Evolutionary conservation across 2,797 vertebrate genomes (phyloP).

Genomic region (Lacerta viridis): DNA sequence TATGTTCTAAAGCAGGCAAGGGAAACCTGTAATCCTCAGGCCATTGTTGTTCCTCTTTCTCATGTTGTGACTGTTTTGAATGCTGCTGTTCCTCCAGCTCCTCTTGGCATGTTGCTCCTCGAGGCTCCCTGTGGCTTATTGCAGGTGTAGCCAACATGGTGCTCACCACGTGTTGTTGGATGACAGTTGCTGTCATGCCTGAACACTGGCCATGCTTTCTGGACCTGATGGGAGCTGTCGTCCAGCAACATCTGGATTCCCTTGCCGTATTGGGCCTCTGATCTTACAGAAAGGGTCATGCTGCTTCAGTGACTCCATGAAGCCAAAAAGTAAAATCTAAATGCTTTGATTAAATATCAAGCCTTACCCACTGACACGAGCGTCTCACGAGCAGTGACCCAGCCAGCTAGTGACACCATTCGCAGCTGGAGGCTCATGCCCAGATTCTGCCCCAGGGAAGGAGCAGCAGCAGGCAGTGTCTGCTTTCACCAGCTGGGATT

Average conservation of each 20-base stretch:
- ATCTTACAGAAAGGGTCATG: too few species aligned
- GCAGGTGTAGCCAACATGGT: too few species aligned
- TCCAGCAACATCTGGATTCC: neutral
- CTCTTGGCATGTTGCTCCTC: neutral
- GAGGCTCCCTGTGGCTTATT: neutral
- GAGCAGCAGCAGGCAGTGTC: neutral
- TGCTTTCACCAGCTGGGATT: conserved; percentile 7
- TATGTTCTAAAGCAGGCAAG: too few species aligned
- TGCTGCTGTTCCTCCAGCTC: neutral
- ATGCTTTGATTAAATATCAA: conserved; percentile 22
- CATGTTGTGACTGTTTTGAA: neutral
- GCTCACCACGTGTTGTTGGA: too few species aligned
- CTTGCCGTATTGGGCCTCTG: neutral
- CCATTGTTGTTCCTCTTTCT: neutral
- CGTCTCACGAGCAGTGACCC: neutral
- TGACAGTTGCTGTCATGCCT: too few species aligned
- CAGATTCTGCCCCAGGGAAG: neutral
- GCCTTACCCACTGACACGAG: neutral
- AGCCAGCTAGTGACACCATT: neutral
- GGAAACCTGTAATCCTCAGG: too few species aligned
- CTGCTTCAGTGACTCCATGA: neutral
- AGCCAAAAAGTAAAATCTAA: neutral
- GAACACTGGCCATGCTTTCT: too few species aligned
- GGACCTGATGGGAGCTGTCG: too few species aligned
- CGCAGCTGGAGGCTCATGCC: neutral